phyloP scores from a whole-genome alignment of 2,888 invertebrate species.

The Drosophila borealis region DNA sequence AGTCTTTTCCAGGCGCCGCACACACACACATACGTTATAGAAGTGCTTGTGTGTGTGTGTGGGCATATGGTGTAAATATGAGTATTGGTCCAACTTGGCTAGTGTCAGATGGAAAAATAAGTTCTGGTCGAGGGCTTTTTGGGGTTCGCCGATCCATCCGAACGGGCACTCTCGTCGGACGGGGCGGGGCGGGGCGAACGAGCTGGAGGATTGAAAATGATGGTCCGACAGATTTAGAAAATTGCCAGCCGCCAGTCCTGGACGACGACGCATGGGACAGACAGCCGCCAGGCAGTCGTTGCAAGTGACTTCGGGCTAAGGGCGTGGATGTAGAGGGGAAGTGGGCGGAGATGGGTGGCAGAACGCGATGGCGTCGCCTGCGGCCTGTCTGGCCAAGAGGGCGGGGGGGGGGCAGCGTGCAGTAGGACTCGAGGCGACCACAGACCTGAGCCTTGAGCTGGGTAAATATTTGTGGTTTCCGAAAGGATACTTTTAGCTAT shows the following conservation, averaged over 20 bases:
- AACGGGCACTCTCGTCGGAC: not conserved
- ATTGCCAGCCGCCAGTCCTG: constrained; percentile 59
- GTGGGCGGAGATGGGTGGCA: not conserved
- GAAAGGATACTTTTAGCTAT: constrained; percentile 82
- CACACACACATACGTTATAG: constrained; percentile 27
- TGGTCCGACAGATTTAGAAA: constrained; percentile 78
- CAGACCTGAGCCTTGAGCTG: constrained; percentile 82
- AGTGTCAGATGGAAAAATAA: constrained; percentile 82
- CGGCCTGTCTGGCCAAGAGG: not conserved
- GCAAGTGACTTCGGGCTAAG: constrained; percentile 50
- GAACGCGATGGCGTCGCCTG: constrained; percentile 48
- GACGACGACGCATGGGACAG: constrained; percentile 24
- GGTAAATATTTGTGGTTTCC: constrained; percentile 84
- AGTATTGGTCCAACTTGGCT: constrained; percentile 77
- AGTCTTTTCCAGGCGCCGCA: constrained; percentile 64
- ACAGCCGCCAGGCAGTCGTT: constrained; percentile 52
- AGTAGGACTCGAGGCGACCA: constrained; percentile 66
- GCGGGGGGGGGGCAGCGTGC: constrained; percentile 1
- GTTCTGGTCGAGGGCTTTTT: constrained; percentile 71
- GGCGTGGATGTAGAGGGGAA: not conserved
- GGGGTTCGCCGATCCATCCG: constrained; percentile 36
- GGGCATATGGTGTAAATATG: constrained; percentile 75
- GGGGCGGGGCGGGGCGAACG: not conserved
- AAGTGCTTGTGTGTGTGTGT: constrained; percentile 18
- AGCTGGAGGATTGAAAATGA: constrained; percentile 71